Base-by-base conservation (phyloP, 2,888 invertebrate species). In the Troides helena region DNA sequence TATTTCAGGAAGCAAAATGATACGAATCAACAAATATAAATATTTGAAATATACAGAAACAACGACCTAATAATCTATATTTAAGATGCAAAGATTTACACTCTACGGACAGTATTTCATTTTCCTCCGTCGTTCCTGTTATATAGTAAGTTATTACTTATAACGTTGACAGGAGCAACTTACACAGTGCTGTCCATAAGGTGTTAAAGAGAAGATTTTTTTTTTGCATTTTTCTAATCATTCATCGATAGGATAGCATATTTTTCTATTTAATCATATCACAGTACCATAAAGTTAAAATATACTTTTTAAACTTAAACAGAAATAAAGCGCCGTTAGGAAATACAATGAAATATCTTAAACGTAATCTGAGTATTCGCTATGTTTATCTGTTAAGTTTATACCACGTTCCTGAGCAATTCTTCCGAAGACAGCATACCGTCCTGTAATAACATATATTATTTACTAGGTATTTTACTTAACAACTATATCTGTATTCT, bases 371-470 rank as follows among this genome's bases (percentile, higher is more conserved):
- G 67, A 69, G 74, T 70, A 72, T 74, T 76, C 72, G 74, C 73
- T 75, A 76, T 57, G 63, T 60, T 68, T 70, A 62, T 56, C 65
- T 74, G 12, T 80, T 72, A 62, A 65, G 46, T 80, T 88, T 89
- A 90, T 75, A 84, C 81, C 76, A 85, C 83, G 81, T 91, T 93
- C 81, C 93, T 89, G 74, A 94, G 89, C 56, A 94, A 86, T 81
- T 94, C 94, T 30, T 94, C 93, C 39, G 94, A 84, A 70, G 94
- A 89, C 58, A 94, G 86, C 83, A 92, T 86, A 63, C 94, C 94
- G 75, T 94, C 94, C 88, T 94, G 93, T 60, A 93, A 91, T 72
- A 82, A 69, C 10, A 50, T 7, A 60, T 39, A 21, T 36, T n/a
- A 1, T 25, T 36, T 39, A 39, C 6, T 56, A n/a, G 18, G 6